These are phyloP conservation scores for Chaenodraco wilsoni DNA, from an alignment of 2,797 vertebrate species.

Conservation along the genomic window DNA sequence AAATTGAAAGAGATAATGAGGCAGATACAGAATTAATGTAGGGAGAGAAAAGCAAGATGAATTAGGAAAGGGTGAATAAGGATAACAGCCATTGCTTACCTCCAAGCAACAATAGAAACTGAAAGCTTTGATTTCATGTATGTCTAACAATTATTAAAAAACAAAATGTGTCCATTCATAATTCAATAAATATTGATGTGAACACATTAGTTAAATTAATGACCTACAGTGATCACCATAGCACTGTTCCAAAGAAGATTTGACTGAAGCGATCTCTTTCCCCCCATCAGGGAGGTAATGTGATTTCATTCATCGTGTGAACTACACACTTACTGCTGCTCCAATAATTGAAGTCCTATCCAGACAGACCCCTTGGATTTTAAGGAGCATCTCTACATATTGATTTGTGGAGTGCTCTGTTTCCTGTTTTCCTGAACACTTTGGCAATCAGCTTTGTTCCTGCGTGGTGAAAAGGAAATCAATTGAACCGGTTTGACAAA, in stretches of 20 bases:
- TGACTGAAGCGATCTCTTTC: no score
- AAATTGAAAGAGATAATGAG: conserved; percentile 4
- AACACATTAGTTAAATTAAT: no score
- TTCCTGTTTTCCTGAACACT: not conserved
- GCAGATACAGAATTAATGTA: not conserved
- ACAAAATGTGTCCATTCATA: not conserved
- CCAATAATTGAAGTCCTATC: not conserved
- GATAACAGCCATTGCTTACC: not conserved
- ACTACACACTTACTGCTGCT: not conserved
- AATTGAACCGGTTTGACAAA: no score
- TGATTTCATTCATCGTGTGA: not conserved
- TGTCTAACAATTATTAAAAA: not conserved
- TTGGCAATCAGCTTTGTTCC: no score
- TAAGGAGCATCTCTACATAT: not conserved
- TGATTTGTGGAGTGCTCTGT: not conserved
- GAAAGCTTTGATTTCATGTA: not conserved
- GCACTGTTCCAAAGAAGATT: no score
- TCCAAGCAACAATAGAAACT: not conserved
- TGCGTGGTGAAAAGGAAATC: no score
- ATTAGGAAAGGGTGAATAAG: not conserved
- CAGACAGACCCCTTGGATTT: not conserved
- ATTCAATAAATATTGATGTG: not conserved
- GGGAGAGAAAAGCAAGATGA: not conserved
- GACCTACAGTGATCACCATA: not conserved
- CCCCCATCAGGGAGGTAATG: not conserved